Base-by-base conservation (phyloP, 1,140 invertebrate genomes). In the Drosophila persimilis region DNA sequence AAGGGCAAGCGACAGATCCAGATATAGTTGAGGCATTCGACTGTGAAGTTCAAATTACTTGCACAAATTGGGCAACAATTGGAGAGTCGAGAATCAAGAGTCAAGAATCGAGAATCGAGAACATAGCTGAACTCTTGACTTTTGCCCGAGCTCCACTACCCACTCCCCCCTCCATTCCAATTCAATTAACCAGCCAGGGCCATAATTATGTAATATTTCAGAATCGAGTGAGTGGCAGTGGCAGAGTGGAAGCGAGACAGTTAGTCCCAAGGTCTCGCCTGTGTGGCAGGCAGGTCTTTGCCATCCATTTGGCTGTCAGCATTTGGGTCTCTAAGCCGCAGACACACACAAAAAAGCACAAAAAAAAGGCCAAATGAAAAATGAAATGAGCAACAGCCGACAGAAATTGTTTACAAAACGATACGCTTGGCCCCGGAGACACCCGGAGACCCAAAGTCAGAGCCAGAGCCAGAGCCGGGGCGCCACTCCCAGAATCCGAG, bases 131-230 rank as follows among this genome's bases (percentile, higher is more conserved):
- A 69, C 65, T 69, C 65, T 69, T 69, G 65, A 57, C 63, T 67
- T 54, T 35, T n/a, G 22, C 56, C 51, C 59, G 13, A 31, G 64
- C 29, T 3, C 31, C 31, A 43, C 56, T 62, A 29, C 51, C 51
- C 41, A 31, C 67, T 72, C 67, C 6, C 52, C 47, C 31, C 43
- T 62, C 78, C 67, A 53, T 78, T 83, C 55, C 76, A 79, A 80
- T 84, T 84, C 72, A 83, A 83, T 85, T 75, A 84, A 73, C 63
- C 78, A 77, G 56, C 80, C 83, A 77, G 74, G 73, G 80, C 62
- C 80, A 60, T 62, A 73, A 67, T 85, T 85, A 88, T 85, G 81
- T 85, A 86, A 86, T 85, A 84, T 52, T 44, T 57, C 62, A 81
- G 80, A 80, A 85, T 59, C 51, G 63, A 69, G 65, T 54, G 65